phyloP scores from a whole-genome alignment of 92 coral and sea anemone species.

The Nematostella vectensis region DNA sequence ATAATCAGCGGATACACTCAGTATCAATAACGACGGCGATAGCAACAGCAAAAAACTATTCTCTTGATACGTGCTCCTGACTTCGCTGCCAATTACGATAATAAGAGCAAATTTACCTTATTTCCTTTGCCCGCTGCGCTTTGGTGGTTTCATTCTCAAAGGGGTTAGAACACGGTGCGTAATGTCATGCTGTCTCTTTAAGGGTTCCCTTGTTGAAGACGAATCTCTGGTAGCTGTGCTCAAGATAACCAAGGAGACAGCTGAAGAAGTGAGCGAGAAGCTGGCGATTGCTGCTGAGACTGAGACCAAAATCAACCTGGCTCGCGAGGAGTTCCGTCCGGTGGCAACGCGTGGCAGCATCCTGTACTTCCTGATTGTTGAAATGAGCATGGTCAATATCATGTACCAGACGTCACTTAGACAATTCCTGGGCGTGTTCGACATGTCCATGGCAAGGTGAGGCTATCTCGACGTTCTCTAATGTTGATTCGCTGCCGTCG shows the following conservation, averaged over 20 bases:
- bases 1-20: no score
- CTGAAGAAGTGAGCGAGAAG: slow-evolving; percentile 91
- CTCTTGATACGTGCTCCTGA: no score
- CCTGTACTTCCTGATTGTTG: slow-evolving; percentile 82
- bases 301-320: slow-evolving; percentile 76
- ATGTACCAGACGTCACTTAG: slow-evolving; percentile 87
- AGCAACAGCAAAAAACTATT: neutral
- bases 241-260: slow-evolving; percentile 81
- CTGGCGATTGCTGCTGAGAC: slow-evolving; percentile 90
- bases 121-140: no score
- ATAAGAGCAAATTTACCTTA: no score
- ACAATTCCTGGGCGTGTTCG: slow-evolving; percentile 80
- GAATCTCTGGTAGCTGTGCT: slow-evolving; percentile 84
- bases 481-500: no score
- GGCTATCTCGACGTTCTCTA: no score
- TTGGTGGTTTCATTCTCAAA: no score
- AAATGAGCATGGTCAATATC: slow-evolving; percentile 87
- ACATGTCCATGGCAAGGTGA: slow-evolving; percentile 81
- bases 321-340: slow-evolving; percentile 90
- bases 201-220: slow-evolving; percentile 85
- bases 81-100: no score
- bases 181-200: no score
- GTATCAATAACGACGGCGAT: no score
- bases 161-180: no score
- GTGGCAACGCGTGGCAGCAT: slow-evolving; percentile 89